Evolutionary conservation across 2,797 vertebrate species (phyloP).

Genomic region (Euthynnus affinis): DNA sequence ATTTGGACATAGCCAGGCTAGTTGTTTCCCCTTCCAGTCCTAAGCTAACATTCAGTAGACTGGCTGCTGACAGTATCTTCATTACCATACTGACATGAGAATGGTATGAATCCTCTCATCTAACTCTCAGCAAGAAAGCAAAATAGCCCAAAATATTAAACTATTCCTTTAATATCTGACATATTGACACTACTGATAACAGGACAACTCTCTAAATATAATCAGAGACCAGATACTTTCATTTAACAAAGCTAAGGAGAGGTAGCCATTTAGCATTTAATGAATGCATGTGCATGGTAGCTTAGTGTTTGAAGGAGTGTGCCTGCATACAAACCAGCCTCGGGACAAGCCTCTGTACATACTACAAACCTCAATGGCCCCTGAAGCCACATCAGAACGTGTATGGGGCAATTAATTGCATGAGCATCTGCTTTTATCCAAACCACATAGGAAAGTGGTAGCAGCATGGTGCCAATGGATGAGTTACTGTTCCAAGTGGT

Average conservation of each 20-base stretch:
- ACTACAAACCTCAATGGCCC: conserved; percentile 51
- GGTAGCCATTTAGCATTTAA: conserved; percentile 26
- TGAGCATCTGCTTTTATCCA: conserved; percentile 46
- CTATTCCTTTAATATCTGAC: conserved; percentile 2
- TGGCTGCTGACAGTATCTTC: neutral
- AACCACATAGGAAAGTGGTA: conserved; percentile 35
- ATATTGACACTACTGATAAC: conserved; percentile 14
- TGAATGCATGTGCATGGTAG: conserved; percentile 69
- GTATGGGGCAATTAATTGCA: conserved; percentile 42
- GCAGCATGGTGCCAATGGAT: conserved; percentile 18
- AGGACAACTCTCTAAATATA: conserved; percentile 4
- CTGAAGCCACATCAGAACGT: conserved; percentile 57
- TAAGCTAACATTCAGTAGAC: neutral
- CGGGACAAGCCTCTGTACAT: conserved; percentile 47
- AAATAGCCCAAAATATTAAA: neutral
- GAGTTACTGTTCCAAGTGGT: conserved; percentile 15
- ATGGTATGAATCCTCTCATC: too few relatives aligned
- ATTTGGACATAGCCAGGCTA: neutral
- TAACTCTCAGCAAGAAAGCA: too few relatives aligned
- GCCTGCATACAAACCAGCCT: conserved; percentile 67
- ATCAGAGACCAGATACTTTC: conserved; percentile 1
- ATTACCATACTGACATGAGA: too few relatives aligned
- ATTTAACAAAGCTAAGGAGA: conserved; percentile 8
- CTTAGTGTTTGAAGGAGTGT: conserved; percentile 54
- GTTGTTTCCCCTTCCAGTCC: neutral